Evolutionary conservation across 2,888 invertebrate genomes (phyloP).

Genomic region (Pristionchus exspectatus): DNA sequence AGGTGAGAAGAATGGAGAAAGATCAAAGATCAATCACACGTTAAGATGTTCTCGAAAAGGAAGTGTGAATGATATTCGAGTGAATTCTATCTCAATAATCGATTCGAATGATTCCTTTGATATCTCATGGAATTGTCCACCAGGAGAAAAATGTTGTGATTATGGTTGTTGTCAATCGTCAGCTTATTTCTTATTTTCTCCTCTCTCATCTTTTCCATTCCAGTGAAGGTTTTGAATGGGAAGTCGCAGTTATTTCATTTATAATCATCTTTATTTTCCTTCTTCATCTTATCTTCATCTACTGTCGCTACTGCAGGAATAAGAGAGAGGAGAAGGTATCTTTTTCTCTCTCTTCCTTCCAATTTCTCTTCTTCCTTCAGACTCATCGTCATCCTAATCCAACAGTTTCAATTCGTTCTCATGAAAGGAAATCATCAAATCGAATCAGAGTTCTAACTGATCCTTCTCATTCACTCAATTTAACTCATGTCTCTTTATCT

Average conservation of each 20-base stretch:
- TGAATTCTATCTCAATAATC: constrained; percentile 4
- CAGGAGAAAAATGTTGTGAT: not conserved
- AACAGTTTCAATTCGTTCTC: not conserved
- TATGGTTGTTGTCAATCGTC: constrained; percentile 31
- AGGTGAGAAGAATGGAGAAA: not conserved
- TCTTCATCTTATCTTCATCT: not conserved
- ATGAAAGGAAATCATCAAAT: not conserved
- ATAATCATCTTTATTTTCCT: not conserved
- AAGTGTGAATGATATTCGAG: not conserved
- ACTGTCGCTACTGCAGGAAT: constrained; percentile 29
- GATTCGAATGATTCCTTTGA: not conserved
- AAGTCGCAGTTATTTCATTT: not conserved
- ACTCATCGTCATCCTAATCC: constrained; percentile 17
- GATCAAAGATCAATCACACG: not conserved
- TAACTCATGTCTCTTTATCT: not conserved
- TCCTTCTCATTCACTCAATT: not conserved
- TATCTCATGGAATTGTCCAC: constrained; percentile 7
- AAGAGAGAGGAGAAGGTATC: constrained; percentile 3
- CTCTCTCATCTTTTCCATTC: not conserved
- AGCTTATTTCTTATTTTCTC: not conserved
- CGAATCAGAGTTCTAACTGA: not conserved
- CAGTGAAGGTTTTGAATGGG: not conserved
- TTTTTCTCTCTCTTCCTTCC: not conserved
- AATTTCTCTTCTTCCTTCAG: not conserved
- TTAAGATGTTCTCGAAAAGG: not conserved